Evolutionary conservation across 1,140 invertebrate genomes (phyloP), one percentile per base, ranked within the genome.

Genomic region (Drosophila aff.): DNA sequence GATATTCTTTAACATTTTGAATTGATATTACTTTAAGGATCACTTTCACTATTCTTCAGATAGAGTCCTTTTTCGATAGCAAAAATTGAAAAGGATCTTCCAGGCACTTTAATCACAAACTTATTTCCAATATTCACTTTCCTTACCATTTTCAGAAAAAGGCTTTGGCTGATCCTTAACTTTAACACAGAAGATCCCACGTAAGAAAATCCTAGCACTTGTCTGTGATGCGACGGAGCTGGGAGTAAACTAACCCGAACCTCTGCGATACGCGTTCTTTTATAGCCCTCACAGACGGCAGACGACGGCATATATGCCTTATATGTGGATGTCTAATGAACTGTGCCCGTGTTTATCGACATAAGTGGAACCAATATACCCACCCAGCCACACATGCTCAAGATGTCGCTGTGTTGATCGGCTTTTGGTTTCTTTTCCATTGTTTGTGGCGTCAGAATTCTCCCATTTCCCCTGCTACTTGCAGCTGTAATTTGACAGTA

Each of bases 141-240:
- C 5, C 63, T 71, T 68, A 71, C 67, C 67, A 71, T 71, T 13
- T 55, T 55, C 13, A 36, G 18, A 13, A 64, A n/a, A 61, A 41
- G 26, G 18, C 52, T 62, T 33, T 21, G 4, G 11, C 4, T 33
- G 38, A 44, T 33, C 28, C 23, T 65, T 44, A 43, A 15, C 11
- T 44, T 62, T 62, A 65, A 33, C 15, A 65, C 55, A 18, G 55
- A 40, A 61, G 28, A 43, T 33, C 16, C 5, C 44, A 26, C 1
- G n/a, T n/a, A 66, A 38, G 63, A 65, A 66, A 55, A n/a, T 71
- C 67, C 67, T 63, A 67, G 67, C 67, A 46, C 23, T 67, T 46
- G 67, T 68, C 67, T 55, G 67, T 71, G 67, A 71, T 71, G 67
- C 67, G 67, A 71, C 67, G 44, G 62, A 71, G 67, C 67, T 71